Conservation (phyloP, 2,113 vertebrate genomes). For the Sylvilagus bachmani region DNA sequence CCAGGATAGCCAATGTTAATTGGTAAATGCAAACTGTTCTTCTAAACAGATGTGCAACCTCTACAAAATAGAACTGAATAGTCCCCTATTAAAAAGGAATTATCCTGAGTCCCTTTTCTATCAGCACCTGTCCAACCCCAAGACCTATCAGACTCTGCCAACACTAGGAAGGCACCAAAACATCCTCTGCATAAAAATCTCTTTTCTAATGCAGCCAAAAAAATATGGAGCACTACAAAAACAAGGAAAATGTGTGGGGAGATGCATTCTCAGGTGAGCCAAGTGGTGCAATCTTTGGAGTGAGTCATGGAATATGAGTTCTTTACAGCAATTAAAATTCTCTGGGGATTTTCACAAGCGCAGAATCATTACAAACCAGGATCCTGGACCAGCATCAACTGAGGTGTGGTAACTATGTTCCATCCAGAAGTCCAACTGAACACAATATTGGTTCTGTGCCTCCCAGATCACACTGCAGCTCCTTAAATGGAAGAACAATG, state of each 20-base stretch:
- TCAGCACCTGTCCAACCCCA: not conserved
- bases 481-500: slow-evolving; percentile 38
- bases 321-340: slow-evolving; percentile 74
- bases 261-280: slow-evolving; percentile 54
- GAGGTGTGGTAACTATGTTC: slow-evolving; percentile 78
- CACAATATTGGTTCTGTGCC: slow-evolving; percentile 73
- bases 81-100: not conserved
- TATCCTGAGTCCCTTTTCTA: not conserved
- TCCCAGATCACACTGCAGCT: not conserved
- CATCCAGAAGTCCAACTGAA: slow-evolving; percentile 68
- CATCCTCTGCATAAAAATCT: not conserved
- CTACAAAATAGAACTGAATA: not conserved
- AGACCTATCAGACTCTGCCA: not conserved
- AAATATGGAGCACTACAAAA: slow-evolving; percentile 21
- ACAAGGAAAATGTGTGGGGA: slow-evolving; percentile 36
- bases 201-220: not conserved
- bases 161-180: not conserved
- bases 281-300: slow-evolving; percentile 67
- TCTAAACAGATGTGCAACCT: not conserved
- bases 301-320: slow-evolving; percentile 79
- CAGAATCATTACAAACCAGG: slow-evolving; percentile 50
- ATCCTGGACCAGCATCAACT: slow-evolving; percentile 62
- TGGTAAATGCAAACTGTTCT: slow-evolving; percentile 12
- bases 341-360: slow-evolving; percentile 69
- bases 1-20: not conserved